Evolutionary conservation across 2,797 vertebrate species (phyloP), one percentile per base, ranked within the genome.

Genomic region (Rhynchotus rufescens): DNA sequence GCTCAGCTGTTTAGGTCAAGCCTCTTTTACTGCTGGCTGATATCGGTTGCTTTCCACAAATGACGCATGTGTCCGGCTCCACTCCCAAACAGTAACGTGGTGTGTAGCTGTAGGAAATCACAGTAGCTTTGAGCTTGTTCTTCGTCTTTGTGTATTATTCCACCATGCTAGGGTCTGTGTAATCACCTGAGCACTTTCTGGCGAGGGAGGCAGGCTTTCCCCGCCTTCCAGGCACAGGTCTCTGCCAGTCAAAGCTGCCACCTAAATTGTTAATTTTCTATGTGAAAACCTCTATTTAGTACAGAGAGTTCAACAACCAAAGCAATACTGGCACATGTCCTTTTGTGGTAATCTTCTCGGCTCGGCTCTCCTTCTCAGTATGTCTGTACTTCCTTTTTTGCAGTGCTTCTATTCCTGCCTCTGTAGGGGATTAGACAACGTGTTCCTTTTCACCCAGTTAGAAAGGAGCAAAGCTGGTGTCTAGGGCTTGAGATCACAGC

Each of bases 371-470:
- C 73, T 88, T 85, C 28, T 22, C 42, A 28, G 30, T 22, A 52
- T 38, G n/a, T 2, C 0, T 21, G 22, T 56, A 32, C 59, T 62
- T 82, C 65, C 28, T 83, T 78, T 62, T 79, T 69, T 88, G 47
- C 26, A 49, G 32, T 79, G 74, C 57, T 89, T 92, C 86, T 30
- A 15, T 74, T 61, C 36, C 15, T 61, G 59, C 15, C 62, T 66
- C 93, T 71, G 52, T 94, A 95, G 93, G 87, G 86, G 89, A 44
- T n/a, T 79, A 87, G 87, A 83, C 88, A 83, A 59, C 65, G n/a
- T 36, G 62, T 95, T 96, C 93, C 87, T 95, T 95, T 95, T 92
- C 94, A 89, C 89, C 23, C 77, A 19, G 68, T 78, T 93, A 78
- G 71, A 89, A 90, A 78, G 22, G 76, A 64, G 80, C 92, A 83